Percentiles rank a stretch among this genome's conserved stretches.
These are phyloP conservation scores for Melanotaenia maccullochi DNA, from an alignment of 2,797 vertebrate species.

Conservation along the genomic window DNA sequence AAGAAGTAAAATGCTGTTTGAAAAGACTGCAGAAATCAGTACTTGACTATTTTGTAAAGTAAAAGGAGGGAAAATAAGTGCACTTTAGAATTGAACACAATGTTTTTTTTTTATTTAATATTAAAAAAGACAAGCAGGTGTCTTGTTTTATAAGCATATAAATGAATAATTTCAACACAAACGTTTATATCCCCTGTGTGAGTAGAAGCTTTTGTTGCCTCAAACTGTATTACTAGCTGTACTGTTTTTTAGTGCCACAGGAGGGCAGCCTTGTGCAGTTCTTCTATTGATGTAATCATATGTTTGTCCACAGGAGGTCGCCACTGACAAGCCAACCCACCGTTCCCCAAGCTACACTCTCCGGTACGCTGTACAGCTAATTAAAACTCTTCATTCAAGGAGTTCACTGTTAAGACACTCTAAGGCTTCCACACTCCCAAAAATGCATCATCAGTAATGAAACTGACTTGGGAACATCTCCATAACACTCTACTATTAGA, in stretches of 20 bases:
- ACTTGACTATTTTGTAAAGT: constrained; percentile 36
- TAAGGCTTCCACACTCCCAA: constrained; percentile 25
- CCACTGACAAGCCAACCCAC: constrained; percentile 90
- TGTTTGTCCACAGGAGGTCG: constrained; percentile 88
- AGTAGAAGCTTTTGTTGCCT: constrained; percentile 39
- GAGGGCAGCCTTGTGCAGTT: constrained; percentile 62
- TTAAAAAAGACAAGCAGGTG: not conserved
- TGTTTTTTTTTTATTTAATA: constrained; percentile 14
- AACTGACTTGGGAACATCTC: constrained; percentile 17
- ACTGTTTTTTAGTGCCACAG: constrained; percentile 52
- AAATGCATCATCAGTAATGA: constrained; percentile 38
- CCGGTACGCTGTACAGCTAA: constrained; percentile 85
- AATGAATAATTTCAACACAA: constrained; percentile 33
- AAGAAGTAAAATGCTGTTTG: constrained; percentile 35
- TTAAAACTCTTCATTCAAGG: constrained; percentile 59
- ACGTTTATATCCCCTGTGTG: constrained; percentile 18
- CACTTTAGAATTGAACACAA: constrained; percentile 12
- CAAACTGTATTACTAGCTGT: constrained; percentile 33
- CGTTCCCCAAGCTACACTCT: constrained; percentile 93
- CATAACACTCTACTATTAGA: constrained; percentile 5
- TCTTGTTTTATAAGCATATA: constrained; percentile 16
- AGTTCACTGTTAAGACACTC: constrained; percentile 46
- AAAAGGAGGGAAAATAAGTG: constrained; percentile 20
- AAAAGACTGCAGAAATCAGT: constrained; percentile 26
- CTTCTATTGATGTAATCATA: constrained; percentile 62